Conservation (phyloP, 2,888 invertebrate genomes). For the Aphrophora alni region DNA sequence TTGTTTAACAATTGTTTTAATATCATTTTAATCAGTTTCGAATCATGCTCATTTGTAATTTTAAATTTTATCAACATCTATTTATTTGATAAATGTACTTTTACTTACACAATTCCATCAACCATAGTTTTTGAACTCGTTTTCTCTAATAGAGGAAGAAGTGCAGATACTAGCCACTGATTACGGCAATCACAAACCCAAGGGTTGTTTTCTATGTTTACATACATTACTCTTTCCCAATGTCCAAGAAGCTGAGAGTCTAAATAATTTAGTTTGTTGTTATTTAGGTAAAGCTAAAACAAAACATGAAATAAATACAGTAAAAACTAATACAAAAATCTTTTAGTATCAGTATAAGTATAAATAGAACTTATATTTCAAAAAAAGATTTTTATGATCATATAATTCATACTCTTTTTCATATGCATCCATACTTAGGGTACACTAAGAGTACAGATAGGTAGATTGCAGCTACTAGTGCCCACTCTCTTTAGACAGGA, state of each 20-base stretch:
- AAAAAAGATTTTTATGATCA: too few species aligned
- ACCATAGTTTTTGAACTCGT: conserved; percentile 49
- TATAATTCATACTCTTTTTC: too few species aligned
- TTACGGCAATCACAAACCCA: conserved; percentile 83
- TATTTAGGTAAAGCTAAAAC: conserved; percentile 71
- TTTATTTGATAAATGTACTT: too few species aligned
- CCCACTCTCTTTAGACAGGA: too few species aligned
- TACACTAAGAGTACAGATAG: too few species aligned
- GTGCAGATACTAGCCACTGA: conserved; percentile 74
- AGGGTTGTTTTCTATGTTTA: conserved; percentile 76
- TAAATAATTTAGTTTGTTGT: conserved; percentile 74
- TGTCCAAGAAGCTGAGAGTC: conserved; percentile 68
- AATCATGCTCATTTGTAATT: too few species aligned
- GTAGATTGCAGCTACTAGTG: too few species aligned
- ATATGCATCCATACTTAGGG: too few species aligned
- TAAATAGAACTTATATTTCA: conserved; percentile 4
- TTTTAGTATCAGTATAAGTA: background rate
- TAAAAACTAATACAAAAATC: too few species aligned
- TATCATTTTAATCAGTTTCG: too few species aligned
- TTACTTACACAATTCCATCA: conserved; percentile 37
- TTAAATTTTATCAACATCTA: too few species aligned
- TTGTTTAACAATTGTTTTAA: too few species aligned
- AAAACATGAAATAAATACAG: conserved; percentile 17
- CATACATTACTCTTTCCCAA: conserved; percentile 71
- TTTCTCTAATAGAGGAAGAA: conserved; percentile 64